phyloP scores from a whole-genome alignment of 2,113 vertebrate species.

The Corydoras maculifer region DNA sequence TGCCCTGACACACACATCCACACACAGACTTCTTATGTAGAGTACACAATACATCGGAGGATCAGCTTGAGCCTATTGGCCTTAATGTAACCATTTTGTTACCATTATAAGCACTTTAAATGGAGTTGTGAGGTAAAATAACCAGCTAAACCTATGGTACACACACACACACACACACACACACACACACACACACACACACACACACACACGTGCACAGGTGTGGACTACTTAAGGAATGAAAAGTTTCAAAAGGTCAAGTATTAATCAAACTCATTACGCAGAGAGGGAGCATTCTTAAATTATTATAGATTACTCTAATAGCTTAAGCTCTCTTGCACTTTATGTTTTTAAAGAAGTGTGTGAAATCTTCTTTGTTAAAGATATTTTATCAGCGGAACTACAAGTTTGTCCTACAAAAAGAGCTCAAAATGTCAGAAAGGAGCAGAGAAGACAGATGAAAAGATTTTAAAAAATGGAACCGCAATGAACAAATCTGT shows the following conservation, averaged over 20 bases:
- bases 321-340: slow-evolving; percentile 54
- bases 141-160: neutral
- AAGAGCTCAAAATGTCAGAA: too few species aligned
- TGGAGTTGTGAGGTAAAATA: neutral
- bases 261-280: slow-evolving; percentile 68
- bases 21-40: neutral
- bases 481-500: too few species aligned
- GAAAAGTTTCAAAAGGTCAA: slow-evolving; percentile 68
- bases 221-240: slow-evolving; percentile 44
- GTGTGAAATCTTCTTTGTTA: neutral
- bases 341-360: slow-evolving; percentile 52
- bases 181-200: slow-evolving; percentile 4
- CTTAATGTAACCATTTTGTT: neutral
- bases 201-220: slow-evolving; percentile 23
- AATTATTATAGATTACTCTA: slow-evolving; percentile 45
- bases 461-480: too few species aligned
- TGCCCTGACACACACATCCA: slow-evolving; percentile 10
- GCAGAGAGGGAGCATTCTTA: slow-evolving; percentile 38
- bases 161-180: slow-evolving; percentile 25
- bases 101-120: neutral
- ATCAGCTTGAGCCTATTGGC: neutral
- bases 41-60: neutral
- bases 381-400: too few species aligned
- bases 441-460: too few species aligned
- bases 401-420: too few species aligned